phyloP scores from a whole-genome alignment of 2,888 invertebrate genomes.

The Mimumesa dahlbomi region DNA sequence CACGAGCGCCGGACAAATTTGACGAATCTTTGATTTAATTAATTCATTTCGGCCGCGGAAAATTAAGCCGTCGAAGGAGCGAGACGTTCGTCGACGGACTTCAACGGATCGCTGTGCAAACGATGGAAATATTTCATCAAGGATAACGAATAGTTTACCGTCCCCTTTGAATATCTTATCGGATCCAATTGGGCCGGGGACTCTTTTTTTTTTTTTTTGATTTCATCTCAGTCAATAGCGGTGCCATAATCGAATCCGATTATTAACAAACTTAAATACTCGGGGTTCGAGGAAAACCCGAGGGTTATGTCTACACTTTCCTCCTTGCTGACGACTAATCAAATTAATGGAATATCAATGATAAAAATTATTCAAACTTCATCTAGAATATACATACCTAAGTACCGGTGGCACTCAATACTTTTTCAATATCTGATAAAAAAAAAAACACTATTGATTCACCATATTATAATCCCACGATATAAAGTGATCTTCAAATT shows the following conservation, averaged over 20 bases:
- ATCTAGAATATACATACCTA: too few relatives aligned
- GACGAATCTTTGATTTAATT: conserved; percentile 51
- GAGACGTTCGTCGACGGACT: not conserved
- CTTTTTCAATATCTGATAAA: too few relatives aligned
- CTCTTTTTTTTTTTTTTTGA: too few relatives aligned
- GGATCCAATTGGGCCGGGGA: conserved; percentile 1
- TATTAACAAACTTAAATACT: conserved; percentile 17
- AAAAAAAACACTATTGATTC: too few relatives aligned
- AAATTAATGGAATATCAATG: too few relatives aligned
- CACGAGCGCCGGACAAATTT: conserved; percentile 13
- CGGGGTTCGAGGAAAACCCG: too few relatives aligned
- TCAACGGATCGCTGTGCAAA: conserved; percentile 28
- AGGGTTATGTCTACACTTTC: too few relatives aligned
- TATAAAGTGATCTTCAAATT: too few relatives aligned
- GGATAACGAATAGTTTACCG: conserved; percentile 30
- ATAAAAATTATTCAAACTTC: too few relatives aligned
- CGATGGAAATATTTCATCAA: conserved; percentile 44
- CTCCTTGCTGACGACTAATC: too few relatives aligned
- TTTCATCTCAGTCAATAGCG: conserved; percentile 23
- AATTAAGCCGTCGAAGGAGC: conserved; percentile 22
- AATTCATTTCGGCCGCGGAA: conserved; percentile 37
- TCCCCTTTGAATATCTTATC: conserved; percentile 37
- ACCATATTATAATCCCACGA: too few relatives aligned
- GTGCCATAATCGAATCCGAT: conserved; percentile 3
- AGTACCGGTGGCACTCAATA: not conserved